These are phyloP conservation scores for Pherbina coryleti DNA, from an alignment of 2,888 invertebrate genomes.

Conservation along the genomic window DNA sequence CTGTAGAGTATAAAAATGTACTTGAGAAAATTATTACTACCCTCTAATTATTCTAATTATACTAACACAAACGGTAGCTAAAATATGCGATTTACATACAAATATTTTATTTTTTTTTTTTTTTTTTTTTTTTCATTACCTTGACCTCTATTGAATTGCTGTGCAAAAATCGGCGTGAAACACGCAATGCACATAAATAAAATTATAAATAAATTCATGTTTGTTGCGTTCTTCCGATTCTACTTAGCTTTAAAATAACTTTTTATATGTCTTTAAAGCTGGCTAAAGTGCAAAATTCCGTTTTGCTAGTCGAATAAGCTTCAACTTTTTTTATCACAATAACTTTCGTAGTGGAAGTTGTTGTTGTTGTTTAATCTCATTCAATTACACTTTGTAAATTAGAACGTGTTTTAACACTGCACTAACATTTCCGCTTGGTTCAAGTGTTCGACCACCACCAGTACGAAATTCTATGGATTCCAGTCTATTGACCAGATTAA, in stretches of 20 bases:
- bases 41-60: background rate
- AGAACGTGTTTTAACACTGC: background rate
- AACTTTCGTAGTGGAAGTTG: background rate
- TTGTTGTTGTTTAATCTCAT: background rate
- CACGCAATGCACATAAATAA: background rate
- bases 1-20: too few relatives aligned
- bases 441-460: background rate
- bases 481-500: background rate
- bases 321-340: background rate
- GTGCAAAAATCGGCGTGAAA: slow-evolving; percentile 17
- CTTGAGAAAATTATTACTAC: too few relatives aligned
- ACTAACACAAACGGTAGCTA: background rate
- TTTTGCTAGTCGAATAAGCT: background rate
- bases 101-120: background rate
- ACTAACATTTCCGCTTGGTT: background rate
- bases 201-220: background rate
- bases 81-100: background rate
- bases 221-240: background rate
- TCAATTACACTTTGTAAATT: too few relatives aligned
- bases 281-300: background rate
- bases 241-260: background rate
- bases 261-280: background rate
- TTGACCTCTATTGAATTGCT: slow-evolving; percentile 35
- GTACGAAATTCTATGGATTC: background rate
- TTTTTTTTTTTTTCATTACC: slow-evolving; percentile 19